Base-by-base conservation (phyloP, 2,113 vertebrate species). In the Anas platyrhynchos region DNA sequence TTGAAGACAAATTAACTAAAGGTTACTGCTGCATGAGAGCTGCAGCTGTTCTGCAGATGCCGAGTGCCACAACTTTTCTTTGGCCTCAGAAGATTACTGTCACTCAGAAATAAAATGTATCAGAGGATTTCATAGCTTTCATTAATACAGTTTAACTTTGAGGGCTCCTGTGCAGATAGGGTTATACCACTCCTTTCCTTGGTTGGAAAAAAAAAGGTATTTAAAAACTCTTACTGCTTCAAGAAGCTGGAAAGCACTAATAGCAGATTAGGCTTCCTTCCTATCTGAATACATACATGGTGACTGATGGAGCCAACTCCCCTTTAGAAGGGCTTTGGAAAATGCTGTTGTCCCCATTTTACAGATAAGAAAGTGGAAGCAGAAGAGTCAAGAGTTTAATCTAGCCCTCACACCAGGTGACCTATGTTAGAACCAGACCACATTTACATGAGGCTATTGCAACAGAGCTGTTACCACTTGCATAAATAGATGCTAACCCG, bases 281-380 rank as follows among this genome's bases (percentile, higher is more conserved):
- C 93, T 97, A 97, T 96, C 96, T 88, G 78, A 96, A 88, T 38
- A 83, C 79, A 89, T 94, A 72, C 94, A 95, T 16, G 38, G 90
- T 81, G 76, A 83, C 75, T 83, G 83, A 90, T 4, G 71, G n/a
- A 79, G 95, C 32, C 71, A 94, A 89, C 93, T 95, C 94, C 95
- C 94, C 83, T 75, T 77, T 31, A 73, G 55, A 86, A 81, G 22
- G 31, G 52, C 61, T 91, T 90, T 80, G 11, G 52, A 93, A 94
- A 94, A 93, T 13, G 56, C 95, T 96, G 95, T 38, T 86, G 65
- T 43, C 79, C 93, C 94, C 61, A 41, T 68, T 94, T 91, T 67
- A 72, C 52, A 96, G 96, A 97, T 97, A 97, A 97, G 89, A 95
- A 93, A 91, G 68, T 91, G 61, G 83, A 96, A 94, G 76, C 88